phyloP scores from a whole-genome alignment of 2,888 invertebrate genomes.

The Tetragnatha montana region DNA sequence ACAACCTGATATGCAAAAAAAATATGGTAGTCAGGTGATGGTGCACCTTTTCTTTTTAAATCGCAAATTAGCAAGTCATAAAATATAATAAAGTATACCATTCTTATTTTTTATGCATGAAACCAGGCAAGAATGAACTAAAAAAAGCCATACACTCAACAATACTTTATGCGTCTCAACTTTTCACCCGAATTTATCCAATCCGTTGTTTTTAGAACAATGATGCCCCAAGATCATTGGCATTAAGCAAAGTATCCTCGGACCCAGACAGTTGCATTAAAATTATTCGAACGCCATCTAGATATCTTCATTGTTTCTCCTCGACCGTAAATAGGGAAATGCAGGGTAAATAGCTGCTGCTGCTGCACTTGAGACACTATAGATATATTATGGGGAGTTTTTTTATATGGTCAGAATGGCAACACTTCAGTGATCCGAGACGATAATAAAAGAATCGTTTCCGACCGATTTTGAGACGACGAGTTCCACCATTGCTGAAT shows the following conservation, averaged over 20 bases:
- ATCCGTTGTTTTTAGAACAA: neutral
- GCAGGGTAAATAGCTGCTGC: neutral
- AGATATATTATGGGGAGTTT: neutral
- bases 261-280: neutral
- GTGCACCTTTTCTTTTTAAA: too few species aligned
- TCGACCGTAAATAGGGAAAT: neutral
- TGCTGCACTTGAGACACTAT: neutral
- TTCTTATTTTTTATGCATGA: too few species aligned
- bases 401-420: neutral
- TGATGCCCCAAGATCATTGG: neutral
- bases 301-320: neutral
- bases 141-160: neutral
- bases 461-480: neutral
- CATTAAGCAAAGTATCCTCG: neutral
- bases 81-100: too few species aligned
- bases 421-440: slow-evolving; percentile 30
- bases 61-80: too few species aligned
- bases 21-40: too few species aligned
- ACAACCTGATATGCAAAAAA: too few species aligned
- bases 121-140: neutral
- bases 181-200: neutral
- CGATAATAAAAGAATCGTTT: slow-evolving; percentile 50
- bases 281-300: neutral
- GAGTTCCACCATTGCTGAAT: too few species aligned
- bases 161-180: neutral